Base-by-base conservation (phyloP, 2,888 invertebrate species). In the Calliopum simillimum region DNA sequence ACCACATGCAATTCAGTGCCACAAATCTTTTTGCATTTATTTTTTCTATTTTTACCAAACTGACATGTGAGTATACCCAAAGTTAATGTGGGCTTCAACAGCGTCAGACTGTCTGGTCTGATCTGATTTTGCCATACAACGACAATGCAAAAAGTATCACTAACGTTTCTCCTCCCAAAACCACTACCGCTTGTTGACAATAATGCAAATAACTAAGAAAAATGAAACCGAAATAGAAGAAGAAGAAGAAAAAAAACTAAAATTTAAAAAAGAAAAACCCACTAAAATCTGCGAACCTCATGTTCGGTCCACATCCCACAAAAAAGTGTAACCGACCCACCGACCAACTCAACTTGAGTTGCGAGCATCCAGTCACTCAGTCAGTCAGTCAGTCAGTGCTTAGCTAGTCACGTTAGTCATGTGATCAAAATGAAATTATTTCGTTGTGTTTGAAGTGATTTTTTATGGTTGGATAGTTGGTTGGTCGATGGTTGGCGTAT, bases 61-160 rank as follows among this genome's bases (percentile, higher is more conserved):
- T 68, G 56, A 63, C 46, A 64, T 63, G 8, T 33, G 33, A 33
- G 8, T 33, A n/a, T n/a, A 33, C 33, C 33, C 33, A 33, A 43
- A 33, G 12, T 53, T 14, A 74, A 79, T 79, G 82, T 83, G 82
- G 83, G 84, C 83, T 84, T 82, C 84, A 83, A 84, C 82, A 84
- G 84, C 82, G 84, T 83, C 82, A 84, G 84, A 84, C 83, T 82
- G 82, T 83, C 82, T 83, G 84, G 84, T 79, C 81, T 82, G 83
- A 12, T 43, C 53, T 33, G 21, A 14, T 79, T 69, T 47, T 70
- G 33, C 6, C 33, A 33, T 33, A 33, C 33, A 33, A 5, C 33
- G 33, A 33, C 33, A 33, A 33, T 3, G 8, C 1, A 33, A 33
- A 33, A 33, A 33, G 8, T 33, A 33, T 6, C 33, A 8, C 33